These are phyloP conservation scores for Solenopsis invicta DNA, from an alignment of 1,140 invertebrate species.

Conservation along the genomic window DNA sequence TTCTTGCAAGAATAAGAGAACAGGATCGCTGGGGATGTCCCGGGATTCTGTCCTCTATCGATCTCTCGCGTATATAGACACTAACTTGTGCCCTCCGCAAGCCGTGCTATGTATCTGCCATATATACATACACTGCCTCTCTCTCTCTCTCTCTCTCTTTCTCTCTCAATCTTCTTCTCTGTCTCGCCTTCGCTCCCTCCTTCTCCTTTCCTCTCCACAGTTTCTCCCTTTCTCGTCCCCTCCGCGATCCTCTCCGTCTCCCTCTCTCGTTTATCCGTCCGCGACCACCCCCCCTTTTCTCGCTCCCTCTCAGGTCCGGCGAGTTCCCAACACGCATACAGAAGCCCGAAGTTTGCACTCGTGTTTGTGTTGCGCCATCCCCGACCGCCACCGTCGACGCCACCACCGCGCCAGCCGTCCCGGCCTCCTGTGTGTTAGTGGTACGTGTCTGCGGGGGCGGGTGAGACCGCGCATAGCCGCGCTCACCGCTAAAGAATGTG, in stretches of 20 bases:
- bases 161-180: constrained; percentile 5
- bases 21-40: constrained; percentile 86
- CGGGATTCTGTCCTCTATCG: constrained; percentile 87
- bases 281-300: constrained; percentile 39
- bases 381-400: constrained; percentile 27
- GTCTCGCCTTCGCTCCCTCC: neutral
- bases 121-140: constrained; percentile 76
- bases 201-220: neutral
- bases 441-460: constrained; percentile 34
- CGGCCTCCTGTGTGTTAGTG: constrained; percentile 44
- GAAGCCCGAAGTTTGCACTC: constrained; percentile 43
- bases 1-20: constrained; percentile 87
- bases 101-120: constrained; percentile 82
- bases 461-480: constrained; percentile 58
- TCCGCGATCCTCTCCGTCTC: neutral
- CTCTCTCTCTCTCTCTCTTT: constrained; percentile 71
- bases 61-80: constrained; percentile 85
- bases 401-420: constrained; percentile 30
- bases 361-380: constrained; percentile 55
- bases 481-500: constrained; percentile 68
- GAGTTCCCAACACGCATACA: constrained; percentile 62
- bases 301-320: constrained; percentile 52
- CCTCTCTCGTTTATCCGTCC: neutral
- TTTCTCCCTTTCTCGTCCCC: constrained; percentile 14
- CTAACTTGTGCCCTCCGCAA: constrained; percentile 86